Percentiles rank a stretch among this genome's conserved stretches.
Conservation (phyloP, 2,888 invertebrate species). For the Acheta domesticus region DNA sequence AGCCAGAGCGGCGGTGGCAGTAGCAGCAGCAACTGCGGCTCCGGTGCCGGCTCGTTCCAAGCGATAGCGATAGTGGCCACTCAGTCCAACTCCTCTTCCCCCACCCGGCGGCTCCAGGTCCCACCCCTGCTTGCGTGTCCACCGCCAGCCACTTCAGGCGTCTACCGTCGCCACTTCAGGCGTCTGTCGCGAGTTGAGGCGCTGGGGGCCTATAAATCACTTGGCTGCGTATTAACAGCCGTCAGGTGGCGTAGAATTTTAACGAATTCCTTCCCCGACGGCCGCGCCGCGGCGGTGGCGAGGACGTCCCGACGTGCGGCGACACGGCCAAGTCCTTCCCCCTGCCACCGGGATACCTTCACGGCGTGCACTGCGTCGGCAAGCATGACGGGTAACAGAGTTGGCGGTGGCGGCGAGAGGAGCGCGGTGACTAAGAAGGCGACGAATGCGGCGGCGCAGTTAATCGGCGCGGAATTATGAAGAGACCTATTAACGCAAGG, state of each 20-base stretch:
- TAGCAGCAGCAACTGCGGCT: no score
- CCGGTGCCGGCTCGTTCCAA: no score
- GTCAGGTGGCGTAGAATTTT: not conserved
- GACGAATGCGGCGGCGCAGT: no score
- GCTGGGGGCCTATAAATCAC: not conserved
- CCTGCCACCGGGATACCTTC: not conserved
- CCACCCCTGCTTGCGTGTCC: not conserved
- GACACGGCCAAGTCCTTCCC: no score
- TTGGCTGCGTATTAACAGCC: conserved; percentile 18
- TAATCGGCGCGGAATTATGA: no score
- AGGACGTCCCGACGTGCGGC: not conserved
- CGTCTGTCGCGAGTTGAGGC: not conserved
- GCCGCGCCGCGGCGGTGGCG: not conserved
- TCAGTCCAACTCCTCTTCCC: not conserved
- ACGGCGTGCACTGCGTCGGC: not conserved
- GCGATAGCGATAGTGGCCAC: no score
- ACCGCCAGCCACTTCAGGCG: not conserved
- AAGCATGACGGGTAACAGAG: not conserved
- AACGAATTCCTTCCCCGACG: not conserved
- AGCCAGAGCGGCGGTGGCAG: no score
- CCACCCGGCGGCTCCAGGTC: not conserved
- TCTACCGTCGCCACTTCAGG: not conserved
- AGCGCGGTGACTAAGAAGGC: not conserved
- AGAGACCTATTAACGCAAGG: no score
- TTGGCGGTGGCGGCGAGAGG: not conserved